Evolutionary conservation across 1,140 invertebrate genomes (phyloP), one percentile per base, ranked within the genome.

Genomic region (Homarus americanus): DNA sequence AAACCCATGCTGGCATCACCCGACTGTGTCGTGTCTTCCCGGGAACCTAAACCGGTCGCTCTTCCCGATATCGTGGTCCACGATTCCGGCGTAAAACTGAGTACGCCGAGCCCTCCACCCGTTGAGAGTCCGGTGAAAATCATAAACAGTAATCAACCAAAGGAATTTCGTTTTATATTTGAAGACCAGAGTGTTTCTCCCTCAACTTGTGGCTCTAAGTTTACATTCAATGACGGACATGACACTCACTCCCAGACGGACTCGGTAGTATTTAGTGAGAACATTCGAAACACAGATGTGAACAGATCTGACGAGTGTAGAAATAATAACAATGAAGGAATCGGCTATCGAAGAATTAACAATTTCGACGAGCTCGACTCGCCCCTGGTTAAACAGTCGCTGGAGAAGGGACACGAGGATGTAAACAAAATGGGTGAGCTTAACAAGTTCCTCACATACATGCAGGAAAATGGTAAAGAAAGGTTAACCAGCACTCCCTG

Each of bases 61-160:
- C 85, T 92, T 58, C 91, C 91, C 36, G 91, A 92, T 76, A 88
- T 92, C n/a, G 86, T 92, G 24, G 91, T 78, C 20, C 91, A 92
- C 32, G 82, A 92, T 84, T 38, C 79, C 9, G 58, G 40, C 40
- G 40, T 83, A 38, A 92, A 69, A 41, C 28, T 88, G 15, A 84
- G 73, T 32, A 84, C 86, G 0, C 85, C 86, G 5, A 83, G 72
- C 41, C 85, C 85, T 24, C 73, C 85, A 40, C 80, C 91, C 0
- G 72, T 75, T n/a, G 80, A 88, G 1, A 83, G 80, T 20, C 36
- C 87, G 4, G 15, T 75, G 17, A 83, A 75, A 58, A 44, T 83
- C 41, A 75, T 75, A 17, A 83, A 90, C 32, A 76, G 28, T 20
- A 75, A 63, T 63, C 87, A 90, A 24, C 87, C 76, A 75, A 90